Evolutionary conservation across 2,797 vertebrate species (phyloP).

Genomic region (Steatocranus sp.): DNA sequence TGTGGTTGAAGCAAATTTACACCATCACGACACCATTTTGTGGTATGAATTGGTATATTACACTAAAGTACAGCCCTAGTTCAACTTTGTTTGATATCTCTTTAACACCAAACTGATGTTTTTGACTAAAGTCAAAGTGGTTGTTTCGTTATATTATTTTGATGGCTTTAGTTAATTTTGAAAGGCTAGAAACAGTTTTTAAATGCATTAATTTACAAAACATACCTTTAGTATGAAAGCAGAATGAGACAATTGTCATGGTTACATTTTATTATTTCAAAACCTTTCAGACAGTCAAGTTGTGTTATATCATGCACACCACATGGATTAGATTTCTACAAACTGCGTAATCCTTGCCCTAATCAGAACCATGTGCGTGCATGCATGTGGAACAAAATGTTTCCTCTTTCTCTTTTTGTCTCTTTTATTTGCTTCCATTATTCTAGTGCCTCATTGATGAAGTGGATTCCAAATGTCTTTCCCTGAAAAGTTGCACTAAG

Average conservation of each 20-base stretch:
- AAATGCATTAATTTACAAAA: not conserved
- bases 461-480: not conserved
- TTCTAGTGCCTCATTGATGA: not conserved
- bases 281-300: not conserved
- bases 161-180: not conserved
- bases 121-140: not conserved
- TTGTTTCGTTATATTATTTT: not conserved
- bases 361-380: not conserved
- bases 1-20: not conserved
- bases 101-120: not conserved
- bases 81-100: not conserved
- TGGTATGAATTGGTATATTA: not conserved
- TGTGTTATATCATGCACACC: not conserved
- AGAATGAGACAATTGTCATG: not conserved
- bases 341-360: not conserved
- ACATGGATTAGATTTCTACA: not conserved
- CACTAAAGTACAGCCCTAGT: not conserved
- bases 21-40: not conserved
- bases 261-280: not conserved
- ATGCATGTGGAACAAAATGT: not conserved
- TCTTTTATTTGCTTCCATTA: conserved; percentile 7
- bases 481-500: not conserved
- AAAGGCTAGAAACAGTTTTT: not conserved
- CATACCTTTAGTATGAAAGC: not conserved
- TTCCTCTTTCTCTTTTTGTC: not conserved